These are phyloP conservation scores for Nasalis larvatus DNA, from an alignment of 2,113 vertebrate genomes.

Conservation along the genomic window DNA sequence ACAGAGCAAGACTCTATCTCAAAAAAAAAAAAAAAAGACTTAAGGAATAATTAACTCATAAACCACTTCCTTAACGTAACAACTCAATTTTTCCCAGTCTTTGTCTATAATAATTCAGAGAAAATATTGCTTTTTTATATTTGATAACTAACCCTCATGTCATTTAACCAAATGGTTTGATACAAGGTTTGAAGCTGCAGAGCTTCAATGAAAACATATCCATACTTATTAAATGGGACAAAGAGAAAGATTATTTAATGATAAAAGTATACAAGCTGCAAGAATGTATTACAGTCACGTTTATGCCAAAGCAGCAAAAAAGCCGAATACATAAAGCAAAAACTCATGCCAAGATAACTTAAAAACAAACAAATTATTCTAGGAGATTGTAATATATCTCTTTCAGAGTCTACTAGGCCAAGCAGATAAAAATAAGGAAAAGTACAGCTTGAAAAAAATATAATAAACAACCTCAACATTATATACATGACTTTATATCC, in stretches of 20 bases:
- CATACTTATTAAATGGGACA: background rate
- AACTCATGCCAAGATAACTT: background rate
- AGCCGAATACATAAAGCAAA: background rate
- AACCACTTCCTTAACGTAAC: background rate
- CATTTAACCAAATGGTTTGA: conserved; percentile 2
- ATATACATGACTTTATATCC: background rate
- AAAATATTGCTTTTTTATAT: background rate
- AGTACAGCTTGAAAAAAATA: background rate
- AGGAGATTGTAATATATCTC: background rate
- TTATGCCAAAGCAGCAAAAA: conserved; percentile 12
- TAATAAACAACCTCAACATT: background rate
- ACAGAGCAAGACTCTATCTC: no score
- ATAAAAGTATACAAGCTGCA: background rate
- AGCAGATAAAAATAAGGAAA: background rate
- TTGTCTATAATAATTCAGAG: background rate
- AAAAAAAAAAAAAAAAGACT: background rate
- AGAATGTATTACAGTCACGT: background rate
- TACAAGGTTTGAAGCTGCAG: background rate
- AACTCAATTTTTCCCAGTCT: background rate
- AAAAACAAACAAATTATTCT: background rate
- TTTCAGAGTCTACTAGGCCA: background rate
- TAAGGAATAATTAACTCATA: background rate
- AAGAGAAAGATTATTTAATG: conserved; percentile 37
- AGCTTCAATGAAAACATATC: background rate
- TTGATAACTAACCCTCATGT: background rate